Conservation (phyloP, 2,797 vertebrate genomes). For the Pseudocheirus occidentalis region DNA sequence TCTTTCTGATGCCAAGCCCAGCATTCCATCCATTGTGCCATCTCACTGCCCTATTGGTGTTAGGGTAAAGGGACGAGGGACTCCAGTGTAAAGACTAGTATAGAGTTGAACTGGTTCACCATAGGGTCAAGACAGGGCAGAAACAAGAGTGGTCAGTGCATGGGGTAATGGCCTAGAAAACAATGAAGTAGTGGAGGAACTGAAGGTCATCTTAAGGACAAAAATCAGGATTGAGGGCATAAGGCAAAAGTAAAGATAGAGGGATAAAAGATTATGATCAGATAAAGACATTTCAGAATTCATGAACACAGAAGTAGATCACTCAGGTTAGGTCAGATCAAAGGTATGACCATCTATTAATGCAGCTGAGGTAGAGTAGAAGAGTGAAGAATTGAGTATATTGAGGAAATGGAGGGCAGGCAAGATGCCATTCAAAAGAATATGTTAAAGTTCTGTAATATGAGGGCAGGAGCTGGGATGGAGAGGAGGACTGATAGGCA, state of each 20-base stretch:
- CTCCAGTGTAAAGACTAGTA: neutral
- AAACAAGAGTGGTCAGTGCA: neutral
- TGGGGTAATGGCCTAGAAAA: neutral
- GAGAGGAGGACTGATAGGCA: neutral
- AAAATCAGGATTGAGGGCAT: neutral
- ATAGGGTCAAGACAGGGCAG: neutral
- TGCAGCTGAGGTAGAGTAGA: neutral
- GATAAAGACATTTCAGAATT: neutral
- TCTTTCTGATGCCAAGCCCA: neutral
- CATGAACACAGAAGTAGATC: neutral
- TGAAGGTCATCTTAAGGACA: neutral
- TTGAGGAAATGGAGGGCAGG: neutral
- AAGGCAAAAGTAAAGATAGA: neutral
- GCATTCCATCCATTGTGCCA: neutral
- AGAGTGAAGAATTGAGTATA: neutral
- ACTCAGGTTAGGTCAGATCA: neutral
- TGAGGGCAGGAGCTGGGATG: neutral
- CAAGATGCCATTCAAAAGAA: neutral
- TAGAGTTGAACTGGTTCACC: neutral
- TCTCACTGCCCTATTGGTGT: neutral
- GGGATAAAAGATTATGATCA: neutral
- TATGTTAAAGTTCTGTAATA: neutral
- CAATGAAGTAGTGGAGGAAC: neutral
- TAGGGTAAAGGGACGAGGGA: neutral
- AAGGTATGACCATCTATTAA: neutral